Evolutionary conservation across 2,113 vertebrate genomes (phyloP), one percentile per base, ranked within the genome.

Genomic region (Tachuris rubrigastra): DNA sequence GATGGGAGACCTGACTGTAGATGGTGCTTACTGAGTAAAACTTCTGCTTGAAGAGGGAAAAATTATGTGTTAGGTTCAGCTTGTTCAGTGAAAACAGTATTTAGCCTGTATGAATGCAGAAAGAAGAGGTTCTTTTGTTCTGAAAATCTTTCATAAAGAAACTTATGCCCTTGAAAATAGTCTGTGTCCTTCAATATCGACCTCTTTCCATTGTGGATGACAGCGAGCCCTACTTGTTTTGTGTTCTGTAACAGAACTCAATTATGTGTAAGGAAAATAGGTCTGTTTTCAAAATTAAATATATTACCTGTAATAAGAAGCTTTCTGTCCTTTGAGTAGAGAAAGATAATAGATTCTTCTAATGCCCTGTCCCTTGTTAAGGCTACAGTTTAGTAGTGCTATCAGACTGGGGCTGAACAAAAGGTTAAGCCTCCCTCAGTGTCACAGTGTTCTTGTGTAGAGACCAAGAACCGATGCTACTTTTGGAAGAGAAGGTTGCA

Each of bases 201-300:
- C 80, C 49, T 95, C 46, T 86, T 92, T 89, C 81, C 49, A 33
- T 44, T 87, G 62, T 9, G 5, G 46, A 81, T 76, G 66, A 66
- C 73, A 76, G 78, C 0, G 0, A 94, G 53, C 58, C 78, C 77
- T 93, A 66, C 78, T 69, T 93, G 81, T 72, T 91, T 75, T 79
- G 85, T 95, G 95, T 68, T 93, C 77, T 93, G 71, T 85, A 72
- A 82, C 87, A 93, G 63, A 91, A 95, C 87, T 96, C 92, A 93
- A 95, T 95, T 96, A 94, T 46, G 41, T 44, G 62, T 89, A 74
- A 93, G 50, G 67, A 86, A 92, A 94, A 95, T 67, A 73, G 85
- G 47, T 91, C 81, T 95, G 87, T 85, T 95, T 90, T 89, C 78
- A 79, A 93, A 94, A 85, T 93, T 87, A 94, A 89, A 89, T 85